Evolutionary conservation across 2,113 vertebrate genomes (phyloP).

Genomic region (Haplochromis burtoni): DNA sequence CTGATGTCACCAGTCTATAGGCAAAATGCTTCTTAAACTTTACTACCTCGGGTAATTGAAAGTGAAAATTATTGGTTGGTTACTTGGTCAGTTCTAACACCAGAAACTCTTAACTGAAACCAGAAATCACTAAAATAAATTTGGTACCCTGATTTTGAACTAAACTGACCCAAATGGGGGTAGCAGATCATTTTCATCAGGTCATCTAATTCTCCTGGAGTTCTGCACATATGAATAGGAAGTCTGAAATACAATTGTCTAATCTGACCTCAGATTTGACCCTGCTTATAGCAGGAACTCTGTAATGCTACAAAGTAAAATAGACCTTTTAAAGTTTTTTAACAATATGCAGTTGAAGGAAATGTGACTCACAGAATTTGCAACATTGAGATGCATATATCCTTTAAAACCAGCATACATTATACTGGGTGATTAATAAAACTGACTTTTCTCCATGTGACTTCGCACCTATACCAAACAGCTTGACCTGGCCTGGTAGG

Average conservation of each 20-base stretch:
- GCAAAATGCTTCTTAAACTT: not conserved
- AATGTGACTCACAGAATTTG: not conserved
- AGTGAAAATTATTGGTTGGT: not conserved
- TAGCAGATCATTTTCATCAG: not conserved
- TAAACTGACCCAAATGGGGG: not conserved
- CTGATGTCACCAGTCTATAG: not conserved
- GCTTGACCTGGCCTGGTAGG: not conserved
- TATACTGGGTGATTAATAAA: not conserved
- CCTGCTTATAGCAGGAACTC: not conserved
- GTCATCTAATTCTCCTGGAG: not conserved
- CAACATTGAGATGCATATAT: not conserved
- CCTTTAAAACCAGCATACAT: not conserved
- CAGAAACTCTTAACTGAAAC: not conserved
- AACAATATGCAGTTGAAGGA: not conserved
- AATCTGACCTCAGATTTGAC: not conserved
- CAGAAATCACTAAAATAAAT: not conserved
- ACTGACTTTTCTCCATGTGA: not conserved
- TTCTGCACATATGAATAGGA: not conserved
- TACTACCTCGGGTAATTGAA: not conserved
- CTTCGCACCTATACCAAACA: not conserved
- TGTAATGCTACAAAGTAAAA: not conserved
- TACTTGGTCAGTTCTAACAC: not conserved
- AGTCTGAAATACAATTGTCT: not conserved
- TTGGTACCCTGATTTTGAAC: not conserved
- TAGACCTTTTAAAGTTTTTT: not conserved